Evolutionary conservation across 2,888 invertebrate species (phyloP), one percentile per base, ranked within the genome.

Genomic region (Pristionchus fissidentatus): DNA sequence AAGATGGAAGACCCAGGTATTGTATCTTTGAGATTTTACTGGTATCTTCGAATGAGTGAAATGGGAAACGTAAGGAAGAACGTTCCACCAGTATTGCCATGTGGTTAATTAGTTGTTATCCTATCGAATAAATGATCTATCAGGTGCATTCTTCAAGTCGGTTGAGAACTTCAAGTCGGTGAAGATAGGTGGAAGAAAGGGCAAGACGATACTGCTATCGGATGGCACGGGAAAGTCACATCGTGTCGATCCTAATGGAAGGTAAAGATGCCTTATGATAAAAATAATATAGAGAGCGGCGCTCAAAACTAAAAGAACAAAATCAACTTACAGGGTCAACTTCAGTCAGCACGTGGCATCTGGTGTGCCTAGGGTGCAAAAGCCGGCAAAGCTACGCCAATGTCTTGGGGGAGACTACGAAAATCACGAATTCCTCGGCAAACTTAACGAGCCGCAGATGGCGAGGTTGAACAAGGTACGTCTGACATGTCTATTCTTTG

Each of bases 1-100:
- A 55, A 77, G 38, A 85, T 85, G 60, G 52, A 85, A 15, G 75
- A 85, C 46, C 73, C 85, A 26, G 57, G 57, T 57, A 57, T 5
- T 4, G 8, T 29, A 57, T 10, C 26, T 7, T 57, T n/a, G n/a
- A n/a, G n/a, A n/a, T n/a, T n/a, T n/a, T n/a, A n/a, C n/a, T n/a
- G n/a, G n/a, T n/a, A n/a, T n/a, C n/a, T n/a, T n/a, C n/a, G n/a
- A n/a, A n/a, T n/a, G n/a, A n/a, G n/a, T n/a, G n/a, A n/a, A n/a
- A n/a, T n/a, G n/a, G n/a, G n/a, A n/a, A n/a, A n/a, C n/a, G n/a
- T n/a, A n/a, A n/a, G n/a, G n/a, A n/a, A n/a, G n/a, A n/a, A n/a
- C n/a, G n/a, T n/a, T n/a, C n/a, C n/a, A n/a, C n/a, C n/a, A n/a
- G n/a, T n/a, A n/a, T n/a, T n/a, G n/a, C n/a, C n/a, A n/a, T n/a